Evolutionary conservation across 2,797 vertebrate genomes (phyloP).

Genomic region (Odontamblyopus lacepedii): DNA sequence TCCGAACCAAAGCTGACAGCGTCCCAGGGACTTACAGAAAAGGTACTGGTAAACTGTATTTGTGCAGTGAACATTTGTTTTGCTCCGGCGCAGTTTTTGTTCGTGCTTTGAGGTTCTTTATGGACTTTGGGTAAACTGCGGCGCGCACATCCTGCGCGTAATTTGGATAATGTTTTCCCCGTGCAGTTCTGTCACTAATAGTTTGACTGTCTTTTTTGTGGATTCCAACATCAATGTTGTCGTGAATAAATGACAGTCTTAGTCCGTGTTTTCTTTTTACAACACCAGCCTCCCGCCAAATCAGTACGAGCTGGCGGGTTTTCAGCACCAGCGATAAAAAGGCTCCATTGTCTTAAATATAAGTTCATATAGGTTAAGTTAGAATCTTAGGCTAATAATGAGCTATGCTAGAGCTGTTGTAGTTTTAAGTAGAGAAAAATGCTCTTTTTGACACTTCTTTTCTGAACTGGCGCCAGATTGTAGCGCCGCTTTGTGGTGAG

Average conservation of each 20-base stretch:
- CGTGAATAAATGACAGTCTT: not conserved
- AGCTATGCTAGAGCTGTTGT: not conserved
- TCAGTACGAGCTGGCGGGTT: constrained; percentile 6
- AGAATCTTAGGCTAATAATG: not conserved
- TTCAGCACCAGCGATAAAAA: not conserved
- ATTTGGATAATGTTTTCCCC: not conserved
- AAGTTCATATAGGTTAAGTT: not conserved
- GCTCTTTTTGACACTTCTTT: not conserved
- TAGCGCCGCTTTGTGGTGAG: constrained; percentile 23
- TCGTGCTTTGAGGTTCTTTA: rapidly evolving
- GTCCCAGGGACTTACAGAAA: constrained; percentile 78
- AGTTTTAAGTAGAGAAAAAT: not conserved
- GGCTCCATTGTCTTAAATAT: not conserved
- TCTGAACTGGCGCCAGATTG: constrained; percentile 68
- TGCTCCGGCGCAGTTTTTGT: rapidly evolving
- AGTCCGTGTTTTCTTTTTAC: not conserved
- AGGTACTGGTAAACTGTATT: constrained; percentile 57
- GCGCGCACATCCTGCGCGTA: not conserved
- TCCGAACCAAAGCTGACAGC: constrained; percentile 81
- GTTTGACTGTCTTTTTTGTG: not conserved
- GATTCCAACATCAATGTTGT: not conserved
- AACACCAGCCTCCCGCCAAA: constrained; percentile 58
- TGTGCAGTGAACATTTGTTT: too few species aligned
- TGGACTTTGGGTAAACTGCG: not conserved
- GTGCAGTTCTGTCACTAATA: not conserved